Base-by-base conservation (phyloP, 2,113 vertebrate genomes). In the Pseudorhombus dupliciocellatus region DNA sequence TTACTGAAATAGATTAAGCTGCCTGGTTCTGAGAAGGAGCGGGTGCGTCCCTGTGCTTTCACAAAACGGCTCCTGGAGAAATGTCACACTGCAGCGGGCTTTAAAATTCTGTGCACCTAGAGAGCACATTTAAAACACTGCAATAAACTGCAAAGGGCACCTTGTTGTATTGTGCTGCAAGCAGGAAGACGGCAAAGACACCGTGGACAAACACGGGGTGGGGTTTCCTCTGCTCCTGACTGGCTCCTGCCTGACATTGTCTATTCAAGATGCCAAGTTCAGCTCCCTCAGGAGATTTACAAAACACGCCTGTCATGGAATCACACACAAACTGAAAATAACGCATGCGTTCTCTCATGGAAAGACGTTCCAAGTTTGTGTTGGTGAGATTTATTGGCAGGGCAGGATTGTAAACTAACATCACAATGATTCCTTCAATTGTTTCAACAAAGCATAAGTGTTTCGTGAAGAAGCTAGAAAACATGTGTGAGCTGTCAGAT, bases 101-200 rank as follows among this genome's bases (percentile, higher is more conserved):
- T 86, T 84, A 61, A 78, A 25, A 81, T 81, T 88, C 87, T 37
- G 34, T 37, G 34, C 34, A 37, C 34, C 34, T 37, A 37, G 10
- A 28, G 66, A 14, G 28, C 79, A 24, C 80, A 71, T 72, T 76
- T 74, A 68, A 53, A 72, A 67, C 24, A 11, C 53, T 8, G 71
- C 81, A 66, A 66, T 83, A 80, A 86, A 84, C 73, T 46, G 63
- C 78, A 80, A 65, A 80, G 87, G 85, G 80, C 85, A 84, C 85
- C 80, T 85, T 85, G 77, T 84, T 84, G 73, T 58, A 59, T 80
- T 85, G 64, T 80, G 84, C 66, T 80, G 7, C 46, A 20, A 1
- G 80, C 87, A 89, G 89, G 87, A 90, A 89, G 77, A 85, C 66
- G 53, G 77, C 59, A 79, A 44, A 81, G 83, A 81, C 77, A 66